Evolutionary conservation across 2,888 invertebrate genomes (phyloP).

Genomic region (Cataglyphis altisquamis): DNA sequence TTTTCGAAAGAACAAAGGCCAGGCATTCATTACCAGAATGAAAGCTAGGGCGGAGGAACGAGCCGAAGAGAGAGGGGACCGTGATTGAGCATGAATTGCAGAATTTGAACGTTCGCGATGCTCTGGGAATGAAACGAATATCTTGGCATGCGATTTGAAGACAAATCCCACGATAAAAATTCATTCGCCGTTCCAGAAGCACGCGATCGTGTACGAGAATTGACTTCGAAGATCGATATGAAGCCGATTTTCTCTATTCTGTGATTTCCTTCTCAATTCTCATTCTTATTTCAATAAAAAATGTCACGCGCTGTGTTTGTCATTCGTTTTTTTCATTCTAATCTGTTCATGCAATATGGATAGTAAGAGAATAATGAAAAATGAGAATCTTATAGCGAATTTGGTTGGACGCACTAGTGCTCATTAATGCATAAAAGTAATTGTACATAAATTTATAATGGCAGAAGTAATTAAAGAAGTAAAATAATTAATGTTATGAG

Average conservation of each 20-base stretch:
- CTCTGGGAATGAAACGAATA: conserved; percentile 50
- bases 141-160: conserved; percentile 41
- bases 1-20: conserved; percentile 98
- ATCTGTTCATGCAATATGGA: background rate
- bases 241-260: background rate
- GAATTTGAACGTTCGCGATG: conserved; percentile 57
- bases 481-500: no score
- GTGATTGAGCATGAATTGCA: conserved; percentile 77
- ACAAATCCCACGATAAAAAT: conserved; percentile 54
- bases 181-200: conserved; percentile 42
- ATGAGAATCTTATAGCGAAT: background rate
- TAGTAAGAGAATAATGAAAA: background rate
- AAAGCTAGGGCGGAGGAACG: conserved; percentile 94
- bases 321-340: background rate
- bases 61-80: conserved; percentile 87
- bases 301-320: background rate
- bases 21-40: conserved; percentile 97
- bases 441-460: no score
- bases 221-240: conserved; percentile 52
- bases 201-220: conserved; percentile 35
- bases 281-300: background rate
- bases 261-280: background rate
- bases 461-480: no score
- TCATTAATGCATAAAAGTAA: no score
- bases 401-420: no score